These are phyloP conservation scores for Hiodon alosoides DNA, from an alignment of 2,113 vertebrate species.

Conservation along the genomic window DNA sequence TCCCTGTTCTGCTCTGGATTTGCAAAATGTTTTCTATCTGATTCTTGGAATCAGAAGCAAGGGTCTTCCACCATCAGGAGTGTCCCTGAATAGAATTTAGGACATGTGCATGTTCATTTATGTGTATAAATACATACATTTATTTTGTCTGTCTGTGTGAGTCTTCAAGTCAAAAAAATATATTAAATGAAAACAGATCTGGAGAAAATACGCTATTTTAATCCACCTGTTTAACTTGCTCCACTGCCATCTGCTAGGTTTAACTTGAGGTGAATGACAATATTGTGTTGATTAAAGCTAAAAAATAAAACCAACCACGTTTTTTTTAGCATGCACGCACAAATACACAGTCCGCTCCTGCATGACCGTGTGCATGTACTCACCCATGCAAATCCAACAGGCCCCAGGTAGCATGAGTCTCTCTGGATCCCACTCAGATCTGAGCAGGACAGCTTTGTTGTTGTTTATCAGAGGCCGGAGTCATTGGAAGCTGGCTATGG, in stretches of 20 bases:
- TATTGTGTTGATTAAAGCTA: conserved; percentile 55
- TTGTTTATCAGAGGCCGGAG: neutral
- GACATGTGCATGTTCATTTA: neutral
- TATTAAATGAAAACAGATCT: neutral
- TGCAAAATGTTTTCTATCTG: no score
- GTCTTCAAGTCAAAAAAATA: neutral
- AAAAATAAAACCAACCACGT: conserved; percentile 39
- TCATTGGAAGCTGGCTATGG: neutral
- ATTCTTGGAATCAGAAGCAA: no score
- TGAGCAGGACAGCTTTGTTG: conserved; percentile 24
- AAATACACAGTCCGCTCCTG: neutral
- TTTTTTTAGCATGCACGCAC: neutral
- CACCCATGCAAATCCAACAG: conserved; percentile 26
- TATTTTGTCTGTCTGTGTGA: neutral
- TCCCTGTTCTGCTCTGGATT: no score
- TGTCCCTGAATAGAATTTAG: no score
- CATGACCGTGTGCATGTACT: conserved; percentile 33
- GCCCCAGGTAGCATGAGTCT: no score
- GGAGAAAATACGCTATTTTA: conserved; percentile 32
- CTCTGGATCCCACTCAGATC: neutral
- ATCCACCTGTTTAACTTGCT: conserved; percentile 47
- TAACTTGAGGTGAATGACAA: conserved; percentile 48
- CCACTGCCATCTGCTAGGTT: conserved; percentile 54
- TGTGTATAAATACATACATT: neutral
- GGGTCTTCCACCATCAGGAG: no score